phyloP scores from a whole-genome alignment of 2,797 vertebrate species.

The Hydrolagus colliei region DNA sequence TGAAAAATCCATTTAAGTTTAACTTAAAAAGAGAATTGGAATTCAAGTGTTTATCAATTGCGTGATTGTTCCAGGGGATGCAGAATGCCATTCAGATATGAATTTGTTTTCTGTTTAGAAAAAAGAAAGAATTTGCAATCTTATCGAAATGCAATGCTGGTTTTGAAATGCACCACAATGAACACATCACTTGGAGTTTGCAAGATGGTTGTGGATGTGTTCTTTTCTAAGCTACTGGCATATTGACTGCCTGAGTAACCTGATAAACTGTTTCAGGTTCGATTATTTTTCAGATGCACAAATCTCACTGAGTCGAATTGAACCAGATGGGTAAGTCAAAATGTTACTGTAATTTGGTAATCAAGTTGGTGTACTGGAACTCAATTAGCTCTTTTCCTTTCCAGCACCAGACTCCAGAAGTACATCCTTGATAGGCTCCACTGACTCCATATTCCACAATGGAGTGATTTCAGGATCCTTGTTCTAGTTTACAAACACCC shows the following conservation, averaged over 20 bases:
- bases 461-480: too few relatives aligned
- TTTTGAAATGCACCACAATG: conserved; percentile 14
- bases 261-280: not conserved
- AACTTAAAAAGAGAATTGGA: not conserved
- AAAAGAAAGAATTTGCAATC: not conserved
- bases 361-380: too few relatives aligned
- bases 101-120: not conserved
- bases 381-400: too few relatives aligned
- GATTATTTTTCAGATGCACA: too few relatives aligned
- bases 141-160: not conserved
- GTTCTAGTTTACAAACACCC: too few relatives aligned
- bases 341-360: not conserved
- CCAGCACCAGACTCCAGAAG: too few relatives aligned
- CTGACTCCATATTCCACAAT: too few relatives aligned
- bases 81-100: not conserved
- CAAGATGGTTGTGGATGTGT: not conserved
- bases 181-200: not conserved
- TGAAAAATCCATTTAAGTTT: not conserved
- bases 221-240: not conserved
- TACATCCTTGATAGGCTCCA: too few relatives aligned
- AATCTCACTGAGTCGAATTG: too few relatives aligned
- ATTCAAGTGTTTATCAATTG: not conserved
- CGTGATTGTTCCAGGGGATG: not conserved
- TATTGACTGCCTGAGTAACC: not conserved
- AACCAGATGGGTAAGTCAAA: not conserved